A percentile compares a stretch with the other conserved stretches of the same genome.
These are phyloP conservation scores for Porites australiensis DNA, from an alignment of 64 coral and sea anemone species.

Conservation along the genomic window DNA sequence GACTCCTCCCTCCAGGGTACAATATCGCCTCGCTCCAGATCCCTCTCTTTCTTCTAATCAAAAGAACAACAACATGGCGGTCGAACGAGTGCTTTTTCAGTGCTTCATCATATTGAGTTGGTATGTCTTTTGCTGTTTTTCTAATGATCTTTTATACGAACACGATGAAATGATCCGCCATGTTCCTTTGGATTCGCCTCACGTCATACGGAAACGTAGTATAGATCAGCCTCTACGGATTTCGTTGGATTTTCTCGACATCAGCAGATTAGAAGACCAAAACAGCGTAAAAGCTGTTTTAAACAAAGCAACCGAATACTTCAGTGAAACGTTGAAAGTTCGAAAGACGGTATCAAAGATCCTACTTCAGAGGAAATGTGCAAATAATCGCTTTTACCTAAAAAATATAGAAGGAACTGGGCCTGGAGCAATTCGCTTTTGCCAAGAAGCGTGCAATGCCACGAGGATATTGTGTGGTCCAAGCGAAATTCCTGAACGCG, in stretches of 20 bases:
- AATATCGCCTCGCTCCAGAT: neutral
- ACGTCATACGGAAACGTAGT: conserved; percentile 49
- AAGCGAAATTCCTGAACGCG: conserved; percentile 35
- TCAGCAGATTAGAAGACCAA: conserved; percentile 51
- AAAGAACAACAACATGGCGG: conserved; percentile 6
- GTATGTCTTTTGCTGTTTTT: neutral
- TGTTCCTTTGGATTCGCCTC: conserved; percentile 53
- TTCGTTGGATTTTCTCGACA: conserved; percentile 75
- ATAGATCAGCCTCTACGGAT: conserved; percentile 76
- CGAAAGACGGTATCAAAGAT: conserved; percentile 69
- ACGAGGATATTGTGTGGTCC: conserved; percentile 63
- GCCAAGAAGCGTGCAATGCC: conserved; percentile 62
- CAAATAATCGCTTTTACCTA: conserved; percentile 63
- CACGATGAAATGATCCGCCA: conserved; percentile 80
- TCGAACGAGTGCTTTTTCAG: neutral
- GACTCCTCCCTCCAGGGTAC: no score
- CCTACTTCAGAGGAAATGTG: conserved; percentile 78
- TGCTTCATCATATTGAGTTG: neutral
- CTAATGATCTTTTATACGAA: conserved; percentile 56
- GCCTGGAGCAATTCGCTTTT: conserved; percentile 65
- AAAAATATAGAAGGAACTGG: conserved; percentile 60
- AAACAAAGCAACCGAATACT: conserved; percentile 53
- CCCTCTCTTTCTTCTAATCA: neutral
- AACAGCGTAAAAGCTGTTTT: conserved; percentile 52
- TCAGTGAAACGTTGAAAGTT: conserved; percentile 60